Conservation (phyloP, 2,888 invertebrate species). For the Protonemura montana region DNA sequence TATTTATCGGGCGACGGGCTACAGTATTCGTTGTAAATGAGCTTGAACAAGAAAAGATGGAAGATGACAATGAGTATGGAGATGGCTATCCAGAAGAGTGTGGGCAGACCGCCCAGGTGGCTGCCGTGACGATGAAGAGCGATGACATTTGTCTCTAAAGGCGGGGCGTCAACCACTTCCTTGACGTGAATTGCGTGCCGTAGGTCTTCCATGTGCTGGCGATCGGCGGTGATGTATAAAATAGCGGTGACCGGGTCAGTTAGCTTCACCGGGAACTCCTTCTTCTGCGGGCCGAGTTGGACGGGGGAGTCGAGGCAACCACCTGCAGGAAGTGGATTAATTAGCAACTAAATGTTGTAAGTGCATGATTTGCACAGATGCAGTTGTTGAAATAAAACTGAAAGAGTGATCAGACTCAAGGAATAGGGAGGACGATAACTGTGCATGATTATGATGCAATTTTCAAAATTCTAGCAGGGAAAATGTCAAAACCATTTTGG, state of each 20-base stretch:
- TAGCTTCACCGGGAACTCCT: slow-evolving; percentile 85
- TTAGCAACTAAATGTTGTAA: background rate
- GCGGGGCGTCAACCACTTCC: slow-evolving; percentile 73
- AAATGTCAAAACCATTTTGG: too few relatives aligned
- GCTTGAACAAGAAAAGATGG: slow-evolving; percentile 90
- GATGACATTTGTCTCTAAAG: slow-evolving; percentile 89
- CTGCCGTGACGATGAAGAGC: slow-evolving; percentile 91
- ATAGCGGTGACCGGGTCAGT: slow-evolving; percentile 91
- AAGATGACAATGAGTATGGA: slow-evolving; percentile 87
- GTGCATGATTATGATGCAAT: too few relatives aligned
- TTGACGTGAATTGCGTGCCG: slow-evolving; percentile 90
- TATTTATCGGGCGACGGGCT: slow-evolving; percentile 71
- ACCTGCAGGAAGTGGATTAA: background rate
- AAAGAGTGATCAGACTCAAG: too few relatives aligned
- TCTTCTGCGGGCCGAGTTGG: slow-evolving; percentile 68
- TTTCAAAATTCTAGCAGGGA: too few relatives aligned
- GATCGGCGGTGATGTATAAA: slow-evolving; percentile 88
- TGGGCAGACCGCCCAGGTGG: slow-evolving; percentile 87
- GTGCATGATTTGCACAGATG: too few relatives aligned
- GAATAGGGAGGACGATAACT: too few relatives aligned
- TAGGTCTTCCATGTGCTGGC: slow-evolving; percentile 88
- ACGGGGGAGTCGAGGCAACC: slow-evolving; percentile 91
- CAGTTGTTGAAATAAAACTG: too few relatives aligned
- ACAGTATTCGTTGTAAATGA: slow-evolving; percentile 90
- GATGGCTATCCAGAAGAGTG: slow-evolving; percentile 91